A percentile compares a stretch with the other conserved stretches of the same genome.
Conservation (phyloP, 1,140 invertebrate species). For the Heliothis subflexa region DNA sequence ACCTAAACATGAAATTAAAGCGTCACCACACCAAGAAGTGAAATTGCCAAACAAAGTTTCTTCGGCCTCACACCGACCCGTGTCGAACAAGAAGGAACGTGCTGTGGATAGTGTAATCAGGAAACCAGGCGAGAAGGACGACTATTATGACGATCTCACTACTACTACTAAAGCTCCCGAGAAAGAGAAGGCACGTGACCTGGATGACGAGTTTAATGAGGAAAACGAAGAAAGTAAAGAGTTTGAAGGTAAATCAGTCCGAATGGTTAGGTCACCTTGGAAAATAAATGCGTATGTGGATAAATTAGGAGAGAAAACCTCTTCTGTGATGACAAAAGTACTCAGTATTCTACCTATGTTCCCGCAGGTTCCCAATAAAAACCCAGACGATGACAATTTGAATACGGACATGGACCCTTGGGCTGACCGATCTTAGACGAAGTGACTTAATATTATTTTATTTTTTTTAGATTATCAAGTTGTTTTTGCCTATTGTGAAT, state of each 20-base stretch:
- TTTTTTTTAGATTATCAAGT: background rate
- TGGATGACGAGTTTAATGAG: conserved; percentile 56
- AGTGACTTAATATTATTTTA: background rate
- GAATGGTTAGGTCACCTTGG: conserved; percentile 64
- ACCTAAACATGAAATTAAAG: conserved; percentile 7
- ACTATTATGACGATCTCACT: conserved; percentile 65
- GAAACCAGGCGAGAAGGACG: conserved; percentile 58
- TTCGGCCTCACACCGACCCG: conserved; percentile 1
- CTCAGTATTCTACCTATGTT: conserved; percentile 68
- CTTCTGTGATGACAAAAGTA: conserved; percentile 58
- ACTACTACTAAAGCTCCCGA: conserved; percentile 51
- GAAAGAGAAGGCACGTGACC: conserved; percentile 37
- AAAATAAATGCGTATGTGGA: conserved; percentile 56
- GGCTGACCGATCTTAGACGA: background rate
- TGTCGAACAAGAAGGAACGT: conserved; percentile 45
- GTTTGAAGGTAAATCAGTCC: conserved; percentile 49
- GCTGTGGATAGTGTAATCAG: conserved; percentile 6
- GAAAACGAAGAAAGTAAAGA: conserved; percentile 64
- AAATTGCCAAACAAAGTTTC: conserved; percentile 51
- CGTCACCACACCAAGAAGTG: conserved; percentile 24
- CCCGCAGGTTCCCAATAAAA: conserved; percentile 59
- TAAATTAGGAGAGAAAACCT: conserved; percentile 62
- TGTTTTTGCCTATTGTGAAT: background rate
- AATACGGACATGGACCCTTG: background rate
- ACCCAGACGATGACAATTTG: conserved; percentile 23